phyloP scores from a whole-genome alignment of 2,888 invertebrate species.

The Clitarchus hookeri region DNA sequence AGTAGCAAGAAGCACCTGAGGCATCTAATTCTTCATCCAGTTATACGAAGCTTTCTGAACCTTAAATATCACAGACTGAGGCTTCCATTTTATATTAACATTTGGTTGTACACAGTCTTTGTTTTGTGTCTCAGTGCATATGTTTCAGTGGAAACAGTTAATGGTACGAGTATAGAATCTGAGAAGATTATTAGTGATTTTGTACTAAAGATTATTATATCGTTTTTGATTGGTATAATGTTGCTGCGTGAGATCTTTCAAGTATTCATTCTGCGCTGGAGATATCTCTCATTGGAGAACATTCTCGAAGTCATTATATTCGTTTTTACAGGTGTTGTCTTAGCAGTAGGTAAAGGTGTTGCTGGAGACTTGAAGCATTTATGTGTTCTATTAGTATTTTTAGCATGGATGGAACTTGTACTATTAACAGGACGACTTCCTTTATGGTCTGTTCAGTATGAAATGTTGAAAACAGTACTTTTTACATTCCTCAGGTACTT shows the following conservation, averaged over 20 bases:
- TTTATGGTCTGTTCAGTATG: background rate
- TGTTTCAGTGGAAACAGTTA: background rate
- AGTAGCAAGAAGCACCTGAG: background rate
- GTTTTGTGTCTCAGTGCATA: background rate
- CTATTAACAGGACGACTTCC: background rate
- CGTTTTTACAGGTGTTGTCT: background rate
- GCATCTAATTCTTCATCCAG: background rate
- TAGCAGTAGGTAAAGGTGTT: background rate
- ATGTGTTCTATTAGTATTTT: background rate
- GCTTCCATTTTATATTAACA: background rate
- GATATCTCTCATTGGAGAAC: background rate
- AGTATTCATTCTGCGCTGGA: background rate
- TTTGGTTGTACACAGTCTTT: background rate
- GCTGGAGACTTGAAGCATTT: background rate
- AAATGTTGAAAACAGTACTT: background rate
- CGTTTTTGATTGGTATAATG: background rate
- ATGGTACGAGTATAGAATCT: background rate
- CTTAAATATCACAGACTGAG: background rate
- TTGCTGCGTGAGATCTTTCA: background rate
- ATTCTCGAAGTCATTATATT: background rate
- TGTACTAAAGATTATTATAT: background rate
- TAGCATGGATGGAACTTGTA: background rate
- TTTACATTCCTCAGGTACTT: conserved; percentile 18
- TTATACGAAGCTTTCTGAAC: background rate
- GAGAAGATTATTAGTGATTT: background rate